Percentiles rank a stretch among this genome's conserved stretches.
Evolutionary conservation across 2,113 vertebrate species (phyloP).

Genomic region (Martes martes): DNA sequence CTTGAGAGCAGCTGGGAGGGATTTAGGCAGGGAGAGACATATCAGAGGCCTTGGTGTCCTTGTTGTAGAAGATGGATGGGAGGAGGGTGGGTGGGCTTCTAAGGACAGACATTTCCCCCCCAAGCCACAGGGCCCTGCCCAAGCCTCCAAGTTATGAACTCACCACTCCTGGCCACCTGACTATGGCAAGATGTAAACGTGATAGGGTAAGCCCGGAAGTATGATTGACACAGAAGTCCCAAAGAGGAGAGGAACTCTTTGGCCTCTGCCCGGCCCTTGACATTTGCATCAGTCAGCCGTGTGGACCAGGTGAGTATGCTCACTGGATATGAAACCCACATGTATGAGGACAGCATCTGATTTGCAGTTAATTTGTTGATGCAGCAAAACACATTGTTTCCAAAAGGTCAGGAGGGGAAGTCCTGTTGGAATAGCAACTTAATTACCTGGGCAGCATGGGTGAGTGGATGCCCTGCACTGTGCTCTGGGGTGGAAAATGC

Average conservation of each 20-base stretch:
- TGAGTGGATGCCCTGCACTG: conserved; percentile 20
- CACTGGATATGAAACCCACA: conserved; percentile 44
- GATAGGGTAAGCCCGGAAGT: not conserved
- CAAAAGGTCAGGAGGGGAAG: conserved; percentile 86
- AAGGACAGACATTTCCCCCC: not conserved
- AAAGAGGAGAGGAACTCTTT: not conserved
- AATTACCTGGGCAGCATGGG: conserved; percentile 80
- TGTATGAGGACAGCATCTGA: conserved; percentile 77
- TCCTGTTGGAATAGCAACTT: conserved; percentile 80
- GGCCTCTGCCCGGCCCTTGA: conserved; percentile 6
- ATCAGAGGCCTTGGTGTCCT: not conserved
- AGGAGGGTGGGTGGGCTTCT: not conserved
- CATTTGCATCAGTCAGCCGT: not conserved
- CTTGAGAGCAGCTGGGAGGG: not conserved
- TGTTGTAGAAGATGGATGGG: not conserved
- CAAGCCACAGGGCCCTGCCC: not conserved
- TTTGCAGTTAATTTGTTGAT: conserved; percentile 89
- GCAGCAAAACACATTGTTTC: conserved; percentile 85
- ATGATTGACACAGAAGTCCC: conserved; percentile 6
- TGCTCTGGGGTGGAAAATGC: conserved; percentile 55
- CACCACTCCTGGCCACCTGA: fast-evolving
- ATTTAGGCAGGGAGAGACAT: not conserved
- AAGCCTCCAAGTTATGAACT: not conserved
- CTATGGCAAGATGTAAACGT: not conserved
- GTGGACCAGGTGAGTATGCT: conserved; percentile 16